Base-by-base conservation (phyloP, 2,797 vertebrate genomes). In the Lepidocolaptes lacrymiger region DNA sequence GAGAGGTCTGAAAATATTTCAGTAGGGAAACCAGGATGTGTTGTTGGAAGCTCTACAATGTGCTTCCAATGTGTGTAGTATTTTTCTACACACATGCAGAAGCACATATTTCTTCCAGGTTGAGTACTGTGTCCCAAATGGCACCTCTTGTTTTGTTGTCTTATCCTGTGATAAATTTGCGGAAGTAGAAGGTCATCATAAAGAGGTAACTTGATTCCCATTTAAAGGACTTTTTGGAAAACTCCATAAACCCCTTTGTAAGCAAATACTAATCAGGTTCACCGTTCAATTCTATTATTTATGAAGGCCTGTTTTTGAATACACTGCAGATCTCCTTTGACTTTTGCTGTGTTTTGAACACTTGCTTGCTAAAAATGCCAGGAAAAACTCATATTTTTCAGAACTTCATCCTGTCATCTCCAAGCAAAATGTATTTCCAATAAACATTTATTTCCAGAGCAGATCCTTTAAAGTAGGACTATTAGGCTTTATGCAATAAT, bases 341-440 rank as follows among this genome's bases (percentile, higher is more conserved):
- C 36, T 91, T 88, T 44, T 56, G 32, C 32, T 69, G 21, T 34
- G 19, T 78, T 86, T 93, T 84, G 82, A 89, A 56, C 22, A 26
- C 5, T 93, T 41, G 9, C 13, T 59, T 71, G 28, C 52, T 85
- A 49, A 82, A 86, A 72, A 15, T 80, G 49, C 21, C 24, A 72
- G 62, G 39, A 87, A 44, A 44, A 88, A 78, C 28, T 72, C 39
- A 62, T 26, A 85, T 91, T 91, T 96, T 96, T 95, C 75, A 92
- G 68, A 96, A 80, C 66, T 83, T 88, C 26, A 61, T 85, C 39
- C 49, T 89, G 79, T 89, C 78, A 85, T 51, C 21, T 27, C 16
- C 20, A 85, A 83, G 26, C 37, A 86, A 95, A 95, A 89, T 85
- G n/a, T 37, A 89, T 76, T 89, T 84, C 62, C 48, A 93, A 61